These are phyloP conservation scores for Alectura lathami DNA, from an alignment of 2,113 vertebrate species.

Conservation along the genomic window DNA sequence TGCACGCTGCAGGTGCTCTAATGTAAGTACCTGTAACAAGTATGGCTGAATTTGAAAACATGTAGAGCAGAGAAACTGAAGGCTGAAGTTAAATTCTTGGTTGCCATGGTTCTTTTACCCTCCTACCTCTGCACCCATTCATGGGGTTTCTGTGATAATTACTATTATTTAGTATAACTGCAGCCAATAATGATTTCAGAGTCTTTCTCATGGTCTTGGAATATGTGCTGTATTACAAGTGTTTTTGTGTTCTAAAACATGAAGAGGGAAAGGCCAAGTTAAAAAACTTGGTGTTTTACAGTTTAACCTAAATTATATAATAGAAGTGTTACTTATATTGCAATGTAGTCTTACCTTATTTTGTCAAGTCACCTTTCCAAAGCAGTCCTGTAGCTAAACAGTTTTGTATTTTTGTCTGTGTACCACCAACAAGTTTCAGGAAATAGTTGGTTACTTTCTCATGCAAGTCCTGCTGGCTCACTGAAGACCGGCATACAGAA, in stretches of 20 bases:
- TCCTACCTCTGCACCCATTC: background rate
- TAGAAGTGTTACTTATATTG: background rate
- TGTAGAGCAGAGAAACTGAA: background rate
- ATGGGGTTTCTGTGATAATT: background rate
- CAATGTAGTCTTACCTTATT: background rate
- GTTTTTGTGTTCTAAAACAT: background rate
- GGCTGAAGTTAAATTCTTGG: background rate
- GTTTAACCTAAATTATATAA: background rate
- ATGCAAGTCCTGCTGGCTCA: background rate
- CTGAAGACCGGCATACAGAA: background rate
- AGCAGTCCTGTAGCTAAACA: background rate
- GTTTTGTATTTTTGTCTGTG: background rate
- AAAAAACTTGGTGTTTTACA: background rate
- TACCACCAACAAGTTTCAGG: background rate
- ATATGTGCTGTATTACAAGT: background rate
- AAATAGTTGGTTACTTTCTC: background rate
- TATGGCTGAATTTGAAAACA: background rate
- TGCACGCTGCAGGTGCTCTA: background rate
- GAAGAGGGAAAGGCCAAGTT: background rate
- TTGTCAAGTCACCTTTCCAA: background rate
- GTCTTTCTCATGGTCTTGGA: background rate
- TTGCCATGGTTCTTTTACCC: background rate
- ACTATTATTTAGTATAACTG: background rate
- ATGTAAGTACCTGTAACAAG: background rate
- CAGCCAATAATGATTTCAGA: background rate